A percentile compares a stretch with the other conserved stretches of the same genome.
These are phyloP conservation scores for Pontoporia blainvillei DNA, from an alignment of 2,113 vertebrate genomes.

Conservation along the genomic window DNA sequence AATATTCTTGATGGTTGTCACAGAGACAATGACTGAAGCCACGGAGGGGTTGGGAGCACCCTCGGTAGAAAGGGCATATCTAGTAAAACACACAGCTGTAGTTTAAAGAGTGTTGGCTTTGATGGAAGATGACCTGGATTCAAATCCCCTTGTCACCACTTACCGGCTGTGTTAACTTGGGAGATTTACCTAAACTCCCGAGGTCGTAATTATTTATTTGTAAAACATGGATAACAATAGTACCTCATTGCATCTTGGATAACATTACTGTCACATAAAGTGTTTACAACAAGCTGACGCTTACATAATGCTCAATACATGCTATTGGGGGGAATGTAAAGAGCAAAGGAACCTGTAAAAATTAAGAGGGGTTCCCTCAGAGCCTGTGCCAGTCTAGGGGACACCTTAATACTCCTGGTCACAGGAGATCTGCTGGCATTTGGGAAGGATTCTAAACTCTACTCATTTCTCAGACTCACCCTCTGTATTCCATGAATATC, in stretches of 20 bases:
- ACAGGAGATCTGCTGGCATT: background rate
- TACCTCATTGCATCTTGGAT: background rate
- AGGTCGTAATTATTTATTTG: background rate
- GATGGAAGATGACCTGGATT: background rate
- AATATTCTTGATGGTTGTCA: background rate
- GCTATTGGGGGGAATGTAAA: no score
- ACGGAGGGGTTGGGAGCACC: fast-evolving
- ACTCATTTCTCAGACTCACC: background rate
- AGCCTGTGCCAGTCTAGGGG: fast-evolving
- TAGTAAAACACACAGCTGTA: background rate
- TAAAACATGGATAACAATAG: background rate
- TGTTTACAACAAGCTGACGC: background rate
- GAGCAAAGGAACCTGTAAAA: background rate
- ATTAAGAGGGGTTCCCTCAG: background rate
- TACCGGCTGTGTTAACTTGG: background rate
- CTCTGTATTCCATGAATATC: background rate
- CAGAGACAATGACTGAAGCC: background rate
- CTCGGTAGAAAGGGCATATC: background rate
- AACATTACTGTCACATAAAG: background rate
- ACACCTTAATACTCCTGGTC: fast-evolving
- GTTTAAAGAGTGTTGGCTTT: background rate
- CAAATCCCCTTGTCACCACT: background rate
- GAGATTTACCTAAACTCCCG: background rate
- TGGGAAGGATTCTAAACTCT: background rate
- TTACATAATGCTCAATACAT: background rate